Evolutionary conservation across 2,797 vertebrate genomes (phyloP).

Genomic region (Clarias platycephalus): DNA sequence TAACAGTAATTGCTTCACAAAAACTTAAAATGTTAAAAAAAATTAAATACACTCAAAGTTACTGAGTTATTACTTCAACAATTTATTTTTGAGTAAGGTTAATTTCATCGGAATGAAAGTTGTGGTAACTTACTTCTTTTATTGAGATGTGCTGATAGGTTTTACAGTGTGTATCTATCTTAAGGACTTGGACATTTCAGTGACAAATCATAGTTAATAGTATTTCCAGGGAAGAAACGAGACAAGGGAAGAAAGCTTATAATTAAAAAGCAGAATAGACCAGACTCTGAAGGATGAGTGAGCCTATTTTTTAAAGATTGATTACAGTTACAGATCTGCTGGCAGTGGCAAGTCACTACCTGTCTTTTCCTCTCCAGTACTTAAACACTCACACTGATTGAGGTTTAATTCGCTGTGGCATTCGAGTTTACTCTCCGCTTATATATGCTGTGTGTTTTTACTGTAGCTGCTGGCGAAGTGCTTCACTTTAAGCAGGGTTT

Average conservation of each 20-base stretch:
- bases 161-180: not conserved
- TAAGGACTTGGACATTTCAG: not conserved
- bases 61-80: too few species aligned
- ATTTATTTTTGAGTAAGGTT: too few species aligned
- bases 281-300: not conserved
- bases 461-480: slow-evolving; percentile 6
- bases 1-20: too few species aligned
- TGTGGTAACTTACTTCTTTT: too few species aligned
- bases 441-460: slow-evolving; percentile 12
- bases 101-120: too few species aligned
- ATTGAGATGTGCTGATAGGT: too few species aligned
- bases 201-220: not conserved
- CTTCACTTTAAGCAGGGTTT: slow-evolving; percentile 1
- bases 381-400: not conserved
- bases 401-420: not conserved
- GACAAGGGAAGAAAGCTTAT: not conserved
- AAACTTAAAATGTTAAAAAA: too few species aligned
- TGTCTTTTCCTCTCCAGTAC: slow-evolving; percentile 21
- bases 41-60: too few species aligned
- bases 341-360: slow-evolving; percentile 40
- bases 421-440: not conserved
- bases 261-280: not conserved
- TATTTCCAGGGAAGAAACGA: not conserved
- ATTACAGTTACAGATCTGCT: slow-evolving; percentile 28
- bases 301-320: not conserved